Evolutionary conservation across 2,113 vertebrate genomes (phyloP).

Genomic region (Corythornis cristatus): DNA sequence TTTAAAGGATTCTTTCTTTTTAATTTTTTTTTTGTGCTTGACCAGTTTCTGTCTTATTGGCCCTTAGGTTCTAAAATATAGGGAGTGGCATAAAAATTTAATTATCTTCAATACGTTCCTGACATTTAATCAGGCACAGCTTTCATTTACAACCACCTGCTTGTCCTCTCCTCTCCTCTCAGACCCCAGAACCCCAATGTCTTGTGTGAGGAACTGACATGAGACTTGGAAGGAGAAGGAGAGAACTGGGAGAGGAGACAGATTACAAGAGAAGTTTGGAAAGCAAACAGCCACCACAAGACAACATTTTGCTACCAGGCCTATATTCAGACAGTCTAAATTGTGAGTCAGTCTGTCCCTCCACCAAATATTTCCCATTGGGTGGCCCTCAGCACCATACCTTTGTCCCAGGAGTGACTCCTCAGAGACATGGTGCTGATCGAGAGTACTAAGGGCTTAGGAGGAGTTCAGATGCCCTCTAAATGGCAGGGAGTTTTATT

Average conservation of each 20-base stretch:
- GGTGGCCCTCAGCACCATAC: background rate
- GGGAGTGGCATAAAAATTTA: background rate
- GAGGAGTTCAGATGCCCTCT: background rate
- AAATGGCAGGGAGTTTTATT: background rate
- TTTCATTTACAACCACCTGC: background rate
- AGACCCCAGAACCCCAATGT: background rate
- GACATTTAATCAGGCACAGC: background rate
- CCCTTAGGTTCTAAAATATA: background rate
- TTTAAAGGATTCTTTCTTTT: background rate
- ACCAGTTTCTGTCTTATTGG: background rate
- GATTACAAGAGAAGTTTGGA: background rate
- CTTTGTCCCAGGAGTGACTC: background rate
- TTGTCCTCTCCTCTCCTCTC: background rate
- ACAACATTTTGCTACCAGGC: background rate
- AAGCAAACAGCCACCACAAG: background rate
- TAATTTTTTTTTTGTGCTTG: background rate
- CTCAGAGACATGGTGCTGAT: accelerated
- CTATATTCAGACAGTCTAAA: background rate
- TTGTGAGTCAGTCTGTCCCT: background rate
- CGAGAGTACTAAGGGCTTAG: background rate
- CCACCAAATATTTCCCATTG: background rate
- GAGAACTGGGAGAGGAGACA: background rate
- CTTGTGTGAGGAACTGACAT: background rate
- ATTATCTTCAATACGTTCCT: background rate
- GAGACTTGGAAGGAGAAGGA: background rate